A percentile compares a stretch with the other conserved stretches of the same genome.
Evolutionary conservation across 2,113 vertebrate species (phyloP).

Genomic region (Eptatretus burgeri): DNA sequence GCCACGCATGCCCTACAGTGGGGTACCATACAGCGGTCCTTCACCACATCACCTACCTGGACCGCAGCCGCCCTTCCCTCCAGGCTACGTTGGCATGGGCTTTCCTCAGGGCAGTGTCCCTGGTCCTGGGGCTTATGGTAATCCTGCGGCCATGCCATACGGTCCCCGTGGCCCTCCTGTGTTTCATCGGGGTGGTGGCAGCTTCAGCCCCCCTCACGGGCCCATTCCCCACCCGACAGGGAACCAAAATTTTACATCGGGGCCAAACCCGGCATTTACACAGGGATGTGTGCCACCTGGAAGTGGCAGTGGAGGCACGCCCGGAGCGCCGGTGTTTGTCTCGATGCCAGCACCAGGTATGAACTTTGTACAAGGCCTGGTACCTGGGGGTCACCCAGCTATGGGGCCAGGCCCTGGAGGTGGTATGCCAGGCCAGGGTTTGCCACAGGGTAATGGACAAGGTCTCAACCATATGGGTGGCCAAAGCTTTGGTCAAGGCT

Average conservation of each 20-base stretch:
- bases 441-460: slow-evolving; percentile 4
- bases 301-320: neutral
- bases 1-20: slow-evolving; percentile 16
- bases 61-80: slow-evolving; percentile 27
- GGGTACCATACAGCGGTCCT: slow-evolving; percentile 21
- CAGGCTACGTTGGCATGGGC: slow-evolving; percentile 38
- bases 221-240: slow-evolving; percentile 19
- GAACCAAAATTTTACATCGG: slow-evolving; percentile 1
- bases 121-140: slow-evolving; percentile 15
- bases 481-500: slow-evolving; percentile 2
- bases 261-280: slow-evolving; percentile 1
- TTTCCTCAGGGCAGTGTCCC: slow-evolving; percentile 16
- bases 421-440: neutral
- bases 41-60: slow-evolving; percentile 23
- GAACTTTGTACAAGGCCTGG: neutral
- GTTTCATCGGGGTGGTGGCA: slow-evolving; percentile 22
- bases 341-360: slow-evolving; percentile 15
- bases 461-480: neutral
- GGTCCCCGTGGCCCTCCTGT: slow-evolving; percentile 16
- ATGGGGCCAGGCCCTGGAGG: neutral
- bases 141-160: slow-evolving; percentile 19
- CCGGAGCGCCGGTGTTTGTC: neutral
- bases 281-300: slow-evolving; percentile 2
- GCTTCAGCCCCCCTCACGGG: slow-evolving; percentile 12
- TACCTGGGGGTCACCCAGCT: neutral